These are phyloP conservation scores for Peromyscus californicus DNA, from an alignment of 2,113 vertebrate species.

Conservation along the genomic window DNA sequence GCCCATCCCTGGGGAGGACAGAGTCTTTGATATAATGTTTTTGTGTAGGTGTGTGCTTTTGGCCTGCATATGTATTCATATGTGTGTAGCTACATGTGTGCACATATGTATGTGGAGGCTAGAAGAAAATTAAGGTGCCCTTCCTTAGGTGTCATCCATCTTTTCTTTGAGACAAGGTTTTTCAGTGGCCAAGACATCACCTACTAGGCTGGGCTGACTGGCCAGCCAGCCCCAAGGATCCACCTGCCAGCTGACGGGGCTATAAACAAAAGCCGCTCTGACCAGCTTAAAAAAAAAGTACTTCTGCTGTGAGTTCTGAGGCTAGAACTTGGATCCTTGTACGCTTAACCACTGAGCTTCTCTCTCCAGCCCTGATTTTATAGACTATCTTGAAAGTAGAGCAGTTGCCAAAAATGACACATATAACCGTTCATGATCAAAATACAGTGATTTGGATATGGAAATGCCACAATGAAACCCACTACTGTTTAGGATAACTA, in stretches of 20 bases:
- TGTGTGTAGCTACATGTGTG: neutral
- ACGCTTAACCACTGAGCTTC: neutral
- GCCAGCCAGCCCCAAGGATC: neutral
- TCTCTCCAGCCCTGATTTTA: neutral
- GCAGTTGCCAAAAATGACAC: neutral
- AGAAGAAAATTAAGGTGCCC: neutral
- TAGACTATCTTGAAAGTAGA: conserved; percentile 16
- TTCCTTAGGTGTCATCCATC: neutral
- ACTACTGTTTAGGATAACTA: neutral
- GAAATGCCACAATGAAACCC: neutral
- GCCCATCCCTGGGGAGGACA: too few relatives aligned
- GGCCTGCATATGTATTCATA: neutral
- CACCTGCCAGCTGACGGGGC: neutral
- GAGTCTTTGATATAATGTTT: neutral
- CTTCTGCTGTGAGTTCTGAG: neutral
- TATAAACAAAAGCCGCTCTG: neutral
- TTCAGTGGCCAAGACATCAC: neutral
- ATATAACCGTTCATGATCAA: neutral
- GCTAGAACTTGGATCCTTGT: neutral
- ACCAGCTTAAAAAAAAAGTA: neutral
- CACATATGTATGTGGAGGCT: neutral
- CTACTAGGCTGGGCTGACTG: neutral
- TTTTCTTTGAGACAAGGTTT: neutral
- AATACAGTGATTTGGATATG: neutral
- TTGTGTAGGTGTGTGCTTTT: neutral